Percentiles rank a stretch among this genome's conserved stretches.
Conservation (phyloP, 2,113 vertebrate species). For the Semnornis frantzii region DNA sequence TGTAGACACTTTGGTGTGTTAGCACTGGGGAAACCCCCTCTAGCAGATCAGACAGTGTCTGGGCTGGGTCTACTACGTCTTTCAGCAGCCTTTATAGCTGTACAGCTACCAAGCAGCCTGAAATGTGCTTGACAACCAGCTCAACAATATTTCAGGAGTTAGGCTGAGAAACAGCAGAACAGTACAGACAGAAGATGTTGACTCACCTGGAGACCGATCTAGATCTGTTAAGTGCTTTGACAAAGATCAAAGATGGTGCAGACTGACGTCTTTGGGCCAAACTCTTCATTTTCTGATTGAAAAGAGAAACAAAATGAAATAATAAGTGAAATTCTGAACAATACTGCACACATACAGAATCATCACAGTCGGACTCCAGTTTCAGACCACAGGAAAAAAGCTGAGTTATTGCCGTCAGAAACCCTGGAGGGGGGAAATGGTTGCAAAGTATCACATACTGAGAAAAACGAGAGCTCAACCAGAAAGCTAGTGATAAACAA, state of each 20-base stretch:
- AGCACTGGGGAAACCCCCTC: not conserved
- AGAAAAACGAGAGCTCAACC: not conserved
- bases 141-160: not conserved
- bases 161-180: not conserved
- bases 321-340: not conserved
- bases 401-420: not conserved
- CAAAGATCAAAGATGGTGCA: constrained; percentile 91
- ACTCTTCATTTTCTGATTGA: constrained; percentile 90
- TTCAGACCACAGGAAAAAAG: not conserved
- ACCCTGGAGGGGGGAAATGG: not conserved
- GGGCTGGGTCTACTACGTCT: not conserved
- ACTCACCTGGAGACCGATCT: constrained; percentile 86
- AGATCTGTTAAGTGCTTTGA: constrained; percentile 91
- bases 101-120: not conserved
- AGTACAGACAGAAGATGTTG: not conserved
- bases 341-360: not conserved
- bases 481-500: not conserved
- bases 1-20: not conserved
- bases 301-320: constrained; percentile 50
- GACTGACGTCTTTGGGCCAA: constrained; percentile 91
- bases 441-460: not conserved
- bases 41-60: accelerated
- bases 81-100: not conserved
- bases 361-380: not conserved
- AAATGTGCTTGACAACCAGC: not conserved